These are phyloP conservation scores for Scytalopus superciliaris DNA, from an alignment of 2,113 vertebrate genomes.

Conservation along the genomic window DNA sequence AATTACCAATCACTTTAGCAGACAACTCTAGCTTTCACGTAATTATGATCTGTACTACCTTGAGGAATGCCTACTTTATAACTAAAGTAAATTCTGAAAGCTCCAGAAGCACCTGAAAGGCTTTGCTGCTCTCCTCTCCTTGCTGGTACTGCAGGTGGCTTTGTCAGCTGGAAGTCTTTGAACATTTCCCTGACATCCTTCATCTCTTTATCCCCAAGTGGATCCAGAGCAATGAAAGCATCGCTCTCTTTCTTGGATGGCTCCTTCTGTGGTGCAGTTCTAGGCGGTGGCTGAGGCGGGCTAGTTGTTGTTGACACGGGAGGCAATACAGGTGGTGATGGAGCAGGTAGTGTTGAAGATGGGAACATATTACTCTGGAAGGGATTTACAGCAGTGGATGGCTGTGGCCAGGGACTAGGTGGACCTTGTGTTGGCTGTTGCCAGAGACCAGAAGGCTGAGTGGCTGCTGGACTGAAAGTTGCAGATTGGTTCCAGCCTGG, in stretches of 20 bases:
- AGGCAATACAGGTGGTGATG: slow-evolving; percentile 17
- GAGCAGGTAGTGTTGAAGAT: neutral
- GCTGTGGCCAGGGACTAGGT: slow-evolving; percentile 74
- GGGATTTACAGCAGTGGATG: slow-evolving; percentile 72
- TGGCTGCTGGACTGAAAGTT: slow-evolving; percentile 62
- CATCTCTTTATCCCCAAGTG: slow-evolving; percentile 89
- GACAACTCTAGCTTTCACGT: slow-evolving; percentile 80
- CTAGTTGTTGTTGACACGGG: neutral
- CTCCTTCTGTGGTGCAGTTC: slow-evolving; percentile 75
- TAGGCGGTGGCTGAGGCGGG: slow-evolving; percentile 84
- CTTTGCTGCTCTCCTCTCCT: slow-evolving; percentile 81
- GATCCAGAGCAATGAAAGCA: slow-evolving; percentile 90
- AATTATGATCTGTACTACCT: slow-evolving; percentile 73
- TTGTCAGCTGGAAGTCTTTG: slow-evolving; percentile 91
- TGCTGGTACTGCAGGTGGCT: slow-evolving; percentile 85
- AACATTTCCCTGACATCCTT: slow-evolving; percentile 95
- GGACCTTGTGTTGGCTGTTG: slow-evolving; percentile 54
- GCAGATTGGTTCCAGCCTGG: slow-evolving; percentile 80
- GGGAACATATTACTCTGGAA: slow-evolving; percentile 81
- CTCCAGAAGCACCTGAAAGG: slow-evolving; percentile 41
- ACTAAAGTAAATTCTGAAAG: slow-evolving; percentile 81
- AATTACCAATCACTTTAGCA: slow-evolving; percentile 70
- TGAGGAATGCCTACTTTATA: slow-evolving; percentile 80
- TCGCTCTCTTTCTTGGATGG: slow-evolving; percentile 79
- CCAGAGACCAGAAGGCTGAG: slow-evolving; percentile 78